Percentiles rank a stretch among this genome's conserved stretches.
Conservation (phyloP, 2,888 invertebrate species). For the Mesoligia furuncula region DNA sequence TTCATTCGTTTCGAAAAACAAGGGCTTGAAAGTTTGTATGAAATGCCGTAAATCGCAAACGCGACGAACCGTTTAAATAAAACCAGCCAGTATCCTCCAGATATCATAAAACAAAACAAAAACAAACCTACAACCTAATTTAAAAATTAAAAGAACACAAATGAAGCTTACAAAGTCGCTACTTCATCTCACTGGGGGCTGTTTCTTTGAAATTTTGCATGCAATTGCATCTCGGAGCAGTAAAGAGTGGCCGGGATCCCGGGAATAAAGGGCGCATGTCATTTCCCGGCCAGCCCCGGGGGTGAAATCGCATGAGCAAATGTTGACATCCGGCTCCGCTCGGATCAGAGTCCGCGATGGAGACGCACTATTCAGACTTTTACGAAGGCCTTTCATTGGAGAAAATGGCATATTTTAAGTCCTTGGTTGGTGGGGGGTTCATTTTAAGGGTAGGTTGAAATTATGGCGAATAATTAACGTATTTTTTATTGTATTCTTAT, state of each 20-base stretch:
- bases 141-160: conserved; percentile 55
- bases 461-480: neutral
- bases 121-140: conserved; percentile 21
- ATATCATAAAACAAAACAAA: conserved; percentile 5
- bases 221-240: conserved; percentile 77
- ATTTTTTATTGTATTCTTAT: neutral
- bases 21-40: no score
- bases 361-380: conserved; percentile 66
- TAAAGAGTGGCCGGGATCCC: conserved; percentile 71
- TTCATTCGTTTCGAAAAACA: no score
- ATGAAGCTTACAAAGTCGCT: conserved; percentile 47
- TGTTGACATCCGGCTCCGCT: conserved; percentile 83
- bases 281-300: conserved; percentile 80
- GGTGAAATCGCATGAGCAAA: conserved; percentile 83
- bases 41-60: no score
- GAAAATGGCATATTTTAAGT: conserved; percentile 42
- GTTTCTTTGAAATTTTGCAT: conserved; percentile 76
- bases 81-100: conserved; percentile 2
- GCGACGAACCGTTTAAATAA: neutral
- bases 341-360: conserved; percentile 70
- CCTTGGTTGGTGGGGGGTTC: neutral
- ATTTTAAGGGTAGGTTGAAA: neutral
- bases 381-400: conserved; percentile 52
- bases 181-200: conserved; percentile 53
- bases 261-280: conserved; percentile 80